These are phyloP conservation scores for Tenualosa thibaudeaui DNA, from an alignment of 2,797 vertebrate genomes.

Conservation along the genomic window DNA sequence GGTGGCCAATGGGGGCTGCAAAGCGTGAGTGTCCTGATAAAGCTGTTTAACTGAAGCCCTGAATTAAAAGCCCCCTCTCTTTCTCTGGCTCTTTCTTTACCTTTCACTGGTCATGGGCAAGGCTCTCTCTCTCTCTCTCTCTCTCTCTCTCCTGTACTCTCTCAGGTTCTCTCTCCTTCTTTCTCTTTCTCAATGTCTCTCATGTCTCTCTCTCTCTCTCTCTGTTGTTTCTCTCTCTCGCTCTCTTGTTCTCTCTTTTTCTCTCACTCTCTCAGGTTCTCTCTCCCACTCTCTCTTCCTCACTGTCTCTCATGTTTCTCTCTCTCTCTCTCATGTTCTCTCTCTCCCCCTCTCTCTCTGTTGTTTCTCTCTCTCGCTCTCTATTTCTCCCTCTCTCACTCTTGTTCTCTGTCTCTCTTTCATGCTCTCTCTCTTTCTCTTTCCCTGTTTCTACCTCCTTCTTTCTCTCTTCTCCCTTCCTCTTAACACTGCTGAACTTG, in stretches of 20 bases:
- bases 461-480: background rate
- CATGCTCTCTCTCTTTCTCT: too few relatives aligned
- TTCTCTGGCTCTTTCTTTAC: background rate
- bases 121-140: constrained; percentile 13
- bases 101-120: background rate
- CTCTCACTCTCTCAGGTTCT: too few relatives aligned
- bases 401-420: too few relatives aligned
- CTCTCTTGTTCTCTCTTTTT: too few relatives aligned
- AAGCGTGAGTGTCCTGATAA: background rate
- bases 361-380: background rate
- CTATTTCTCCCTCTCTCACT: too few relatives aligned
- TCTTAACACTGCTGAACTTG: constrained; percentile 69
- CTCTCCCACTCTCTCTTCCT: background rate
- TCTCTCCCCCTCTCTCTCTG: background rate
- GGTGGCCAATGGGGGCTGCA: background rate
- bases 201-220: background rate
- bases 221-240: too few relatives aligned
- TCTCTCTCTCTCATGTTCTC: background rate
- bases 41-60: background rate
- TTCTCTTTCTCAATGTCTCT: background rate
- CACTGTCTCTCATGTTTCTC: background rate
- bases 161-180: background rate
- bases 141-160: background rate
- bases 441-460: too few relatives aligned
- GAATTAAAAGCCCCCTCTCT: background rate